Percentiles rank a stretch among this genome's conserved stretches.
These are phyloP conservation scores for Lepeophtheirus nordmannii DNA, from an alignment of 2,888 invertebrate genomes.

Conservation along the genomic window DNA sequence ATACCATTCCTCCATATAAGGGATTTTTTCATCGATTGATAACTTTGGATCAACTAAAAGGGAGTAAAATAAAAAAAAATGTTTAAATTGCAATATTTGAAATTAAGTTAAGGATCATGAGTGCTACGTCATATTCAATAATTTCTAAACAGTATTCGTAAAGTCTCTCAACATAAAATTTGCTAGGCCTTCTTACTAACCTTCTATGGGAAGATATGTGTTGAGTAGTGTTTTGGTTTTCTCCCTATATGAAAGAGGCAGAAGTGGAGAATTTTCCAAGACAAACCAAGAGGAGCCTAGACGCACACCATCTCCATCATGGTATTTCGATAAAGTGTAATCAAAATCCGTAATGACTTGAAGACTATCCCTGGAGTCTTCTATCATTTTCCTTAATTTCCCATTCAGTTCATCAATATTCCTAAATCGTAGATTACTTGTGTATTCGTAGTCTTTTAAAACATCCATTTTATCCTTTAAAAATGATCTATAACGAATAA, in stretches of 20 bases:
- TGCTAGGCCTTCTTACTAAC: no score
- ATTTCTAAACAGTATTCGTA: no score
- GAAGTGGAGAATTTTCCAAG: not conserved
- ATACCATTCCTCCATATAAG: not conserved
- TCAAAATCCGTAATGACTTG: slow-evolving; percentile 1
- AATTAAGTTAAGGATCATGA: no score
- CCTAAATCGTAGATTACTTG: not conserved
- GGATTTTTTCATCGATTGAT: not conserved
- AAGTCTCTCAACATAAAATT: no score
- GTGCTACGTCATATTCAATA: no score
- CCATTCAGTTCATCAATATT: not conserved
- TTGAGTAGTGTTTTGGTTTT: not conserved
- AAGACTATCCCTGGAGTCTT: not conserved
- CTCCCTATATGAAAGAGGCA: not conserved
- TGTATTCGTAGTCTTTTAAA: not conserved
- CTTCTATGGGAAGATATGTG: no score
- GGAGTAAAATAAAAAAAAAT: not conserved
- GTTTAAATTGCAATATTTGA: not conserved
- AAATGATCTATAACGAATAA: not conserved
- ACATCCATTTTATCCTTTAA: not conserved
- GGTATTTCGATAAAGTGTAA: not conserved
- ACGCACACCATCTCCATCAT: not conserved
- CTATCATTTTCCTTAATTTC: not conserved
- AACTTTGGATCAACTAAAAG: not conserved
- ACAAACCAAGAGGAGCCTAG: not conserved